Evolutionary conservation across 2,888 invertebrate species (phyloP), one percentile per base, ranked within the genome.

Genomic region (Argynnis bischoffii): DNA sequence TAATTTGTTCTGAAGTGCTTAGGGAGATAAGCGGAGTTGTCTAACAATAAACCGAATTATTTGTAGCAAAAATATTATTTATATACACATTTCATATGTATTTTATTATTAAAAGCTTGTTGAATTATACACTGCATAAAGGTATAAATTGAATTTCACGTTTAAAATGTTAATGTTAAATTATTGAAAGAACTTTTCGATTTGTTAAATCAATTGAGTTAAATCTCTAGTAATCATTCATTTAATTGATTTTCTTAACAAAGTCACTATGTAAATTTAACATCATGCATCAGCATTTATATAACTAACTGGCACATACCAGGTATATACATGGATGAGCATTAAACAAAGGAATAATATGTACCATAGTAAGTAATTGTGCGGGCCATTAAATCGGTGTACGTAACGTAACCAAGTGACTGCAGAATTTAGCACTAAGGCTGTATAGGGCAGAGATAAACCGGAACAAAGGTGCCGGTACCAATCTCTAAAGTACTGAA

Each of bases 401-500:
- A 61, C 63, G 46, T 55, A 11, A 41, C 64, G 61, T 48, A 48
- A 65, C 71, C 67, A 69, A 69, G 65, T 69, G 69, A 71, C 69
- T 71, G 63, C 55, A 55, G 63, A 69, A 69, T 71, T 65, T 31
- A 63, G 57, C 31, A 59, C 59, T 48, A 50, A 64, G 50, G 50
- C 67, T 6, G 46, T 51, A 53, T 41, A 59, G 59, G 46, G 64
- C 57, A 65, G 64, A 67, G 66, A 68, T 67, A 63, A 70, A 63
- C 60, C 66, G 56, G 67, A 71, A 73, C 74, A 77, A 76, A 76
- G 74, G 67, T 63, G 67, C 69, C 18, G 18, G 59, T 61, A 64
- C 71, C 72, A 73, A 72, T 74, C 71, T 74, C 70, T 73, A 71
- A 67, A 75, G 74, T 73, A 75, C 69, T 74, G 70, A 76, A 74